A percentile compares a stretch with the other conserved stretches of the same genome.
Conservation (phyloP, 2,113 vertebrate genomes). For the Pithys albifrons region DNA sequence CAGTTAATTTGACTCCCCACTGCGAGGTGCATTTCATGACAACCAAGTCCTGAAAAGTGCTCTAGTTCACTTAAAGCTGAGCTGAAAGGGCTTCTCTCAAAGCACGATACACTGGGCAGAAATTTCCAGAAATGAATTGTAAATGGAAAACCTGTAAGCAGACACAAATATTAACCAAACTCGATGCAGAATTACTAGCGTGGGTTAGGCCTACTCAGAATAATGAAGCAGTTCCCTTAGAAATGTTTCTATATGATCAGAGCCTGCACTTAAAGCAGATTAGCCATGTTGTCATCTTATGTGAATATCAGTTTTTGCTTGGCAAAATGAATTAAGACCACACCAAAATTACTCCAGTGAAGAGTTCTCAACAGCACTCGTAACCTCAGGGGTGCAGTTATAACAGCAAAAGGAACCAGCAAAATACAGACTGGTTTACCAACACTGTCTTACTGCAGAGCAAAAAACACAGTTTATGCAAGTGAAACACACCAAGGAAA, state of each 20-base stretch:
- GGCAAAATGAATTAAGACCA: slow-evolving; percentile 39
- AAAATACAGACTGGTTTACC: slow-evolving; percentile 15
- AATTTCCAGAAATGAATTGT: slow-evolving; percentile 27
- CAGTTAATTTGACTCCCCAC: neutral
- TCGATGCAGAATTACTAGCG: neutral
- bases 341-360: slow-evolving; percentile 40
- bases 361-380: neutral
- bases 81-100: neutral
- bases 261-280: neutral
- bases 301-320: neutral
- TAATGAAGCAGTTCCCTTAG: slow-evolving; percentile 47
- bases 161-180: slow-evolving; percentile 26
- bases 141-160: slow-evolving; percentile 28
- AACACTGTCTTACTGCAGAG: neutral
- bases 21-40: neutral
- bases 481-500: neutral
- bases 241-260: slow-evolving; percentile 31
- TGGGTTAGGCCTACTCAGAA: slow-evolving; percentile 32
- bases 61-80: neutral
- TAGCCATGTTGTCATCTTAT: slow-evolving; percentile 44
- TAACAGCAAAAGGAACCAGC: slow-evolving; percentile 16
- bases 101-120: neutral
- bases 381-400: neutral
- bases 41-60: neutral
- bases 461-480: neutral